Conservation (phyloP, 2,888 invertebrate genomes). For the Cheilosia vernalis region DNA sequence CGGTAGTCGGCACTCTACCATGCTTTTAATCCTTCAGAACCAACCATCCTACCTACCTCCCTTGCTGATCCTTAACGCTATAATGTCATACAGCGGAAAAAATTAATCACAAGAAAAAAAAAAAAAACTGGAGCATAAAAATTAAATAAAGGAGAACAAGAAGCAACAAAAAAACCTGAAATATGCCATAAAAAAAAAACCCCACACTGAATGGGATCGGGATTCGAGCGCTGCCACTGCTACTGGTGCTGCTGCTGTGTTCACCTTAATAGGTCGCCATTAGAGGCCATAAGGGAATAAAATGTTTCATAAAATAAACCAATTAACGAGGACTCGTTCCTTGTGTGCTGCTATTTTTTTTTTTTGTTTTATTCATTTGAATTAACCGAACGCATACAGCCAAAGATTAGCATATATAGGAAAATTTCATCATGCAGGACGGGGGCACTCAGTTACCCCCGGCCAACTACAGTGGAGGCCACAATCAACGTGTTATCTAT, state of each 20-base stretch:
- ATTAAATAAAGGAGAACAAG: slow-evolving; percentile 74
- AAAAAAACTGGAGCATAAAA: slow-evolving; percentile 74
- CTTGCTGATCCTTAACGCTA: slow-evolving; percentile 60
- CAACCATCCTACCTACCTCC: neutral
- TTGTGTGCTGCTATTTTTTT: slow-evolving; percentile 10
- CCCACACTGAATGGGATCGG: slow-evolving; percentile 67
- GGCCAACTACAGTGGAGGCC: slow-evolving; percentile 36
- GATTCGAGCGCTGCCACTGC: slow-evolving; percentile 42
- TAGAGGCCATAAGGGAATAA: slow-evolving; percentile 75
- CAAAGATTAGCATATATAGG: slow-evolving; percentile 22
- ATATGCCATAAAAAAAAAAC: slow-evolving; percentile 30
- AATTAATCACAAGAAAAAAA: slow-evolving; percentile 70
- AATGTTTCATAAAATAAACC: slow-evolving; percentile 75
- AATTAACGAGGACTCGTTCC: slow-evolving; percentile 69
- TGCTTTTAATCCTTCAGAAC: slow-evolving; percentile 49
- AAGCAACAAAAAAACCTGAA: slow-evolving; percentile 52
- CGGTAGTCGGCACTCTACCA: slow-evolving; percentile 11
- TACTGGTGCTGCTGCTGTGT: slow-evolving; percentile 54
- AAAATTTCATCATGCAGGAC: slow-evolving; percentile 49
- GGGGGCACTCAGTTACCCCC: slow-evolving; percentile 19
- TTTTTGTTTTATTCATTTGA: slow-evolving; percentile 60
- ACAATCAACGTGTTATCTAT: slow-evolving; percentile 71
- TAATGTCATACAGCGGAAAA: slow-evolving; percentile 66
- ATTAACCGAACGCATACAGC: slow-evolving; percentile 53
- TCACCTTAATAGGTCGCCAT: slow-evolving; percentile 74